Evolutionary conservation across 2,888 invertebrate species (phyloP), one percentile per base, ranked within the genome.

Genomic region (Diarsia brunnea): DNA sequence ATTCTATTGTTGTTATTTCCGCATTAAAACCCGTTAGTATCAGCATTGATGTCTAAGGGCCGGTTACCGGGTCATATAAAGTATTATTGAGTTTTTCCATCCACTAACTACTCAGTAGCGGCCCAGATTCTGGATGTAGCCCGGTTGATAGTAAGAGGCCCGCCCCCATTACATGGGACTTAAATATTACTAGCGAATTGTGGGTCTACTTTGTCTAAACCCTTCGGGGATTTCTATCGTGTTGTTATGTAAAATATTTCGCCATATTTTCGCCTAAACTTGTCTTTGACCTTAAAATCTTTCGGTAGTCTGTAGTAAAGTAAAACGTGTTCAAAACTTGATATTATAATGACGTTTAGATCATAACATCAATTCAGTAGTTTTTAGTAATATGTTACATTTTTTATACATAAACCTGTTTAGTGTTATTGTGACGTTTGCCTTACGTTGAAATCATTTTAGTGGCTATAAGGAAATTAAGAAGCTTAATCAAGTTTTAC

Each of bases 291-390:
- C 60, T 60, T 21, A 10, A 65, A n/a, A 38, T 19, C n/a, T 21
- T 58, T 58, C 0, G 4, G 12, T 27, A 19, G 63, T 24, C 45
- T 71, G 12, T 16, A 53, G 43, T 55, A 24, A 14, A 19, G n/a
- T 27, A 11, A 21, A 47, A 21, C 24, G 12, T 63, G 77, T 67
- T 77, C 14, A 63, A 38, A 38, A 53, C 27, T 1, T 69, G 78
- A 47, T 63, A 78, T 69, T 76, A 69, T 47, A n/a, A 31, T 24
- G 38, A 43, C n/a, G 61, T 63, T 64, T 27, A n/a, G 4, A 49
- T 49, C 11, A 4, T 24, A 63, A 64, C 53, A 53, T 16, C 27
- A 67, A 27, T 67, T 67, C 16, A 4, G 51, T 47, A 60, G 31
- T 68, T 58, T 51, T 45, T 24, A 51, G 16, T 45, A 51, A 61